Base-by-base conservation (phyloP, 2,113 vertebrate species). In the Mesocricetus auratus region DNA sequence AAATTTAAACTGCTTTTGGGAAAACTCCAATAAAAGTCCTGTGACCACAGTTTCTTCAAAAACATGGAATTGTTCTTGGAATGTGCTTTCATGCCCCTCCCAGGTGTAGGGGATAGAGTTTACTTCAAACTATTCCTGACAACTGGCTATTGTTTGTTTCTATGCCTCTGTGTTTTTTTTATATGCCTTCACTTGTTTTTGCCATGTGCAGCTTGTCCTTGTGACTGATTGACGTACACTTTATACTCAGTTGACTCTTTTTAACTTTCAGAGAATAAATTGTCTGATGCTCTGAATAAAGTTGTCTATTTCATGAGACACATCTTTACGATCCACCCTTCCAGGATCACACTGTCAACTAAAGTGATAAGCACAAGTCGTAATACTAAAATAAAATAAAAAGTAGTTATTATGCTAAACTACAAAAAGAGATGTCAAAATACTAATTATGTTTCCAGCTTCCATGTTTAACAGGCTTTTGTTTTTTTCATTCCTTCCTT, bases 321-420 rank as follows among this genome's bases (percentile, higher is more conserved):
- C 42, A 16, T 16, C 47, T 77, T 47, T 17, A 77, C 42, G 74
- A 13, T 77, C 74, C 45, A 77, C 5, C 50, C 47, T 78, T 16
- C 15, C 47, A 53, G 75, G 7, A 10, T 78, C 75, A 78, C 16
- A 53, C 31, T 78, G 31, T 47, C 50, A 56, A 36, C 77, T 53
- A 21, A 31, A 79, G 33, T 36, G 3, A 50, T 79, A 36, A 53
- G 31, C 31, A 53, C 47, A 53, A 36, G 2, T 12, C 21, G 3
- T 5, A 94, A 19, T 16, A 96, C 64, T 94, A 93, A 90, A 94
- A 64, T 4, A 53, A 95, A 31, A 94, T 62, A 94, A 56, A 94
- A 94, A 50, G 56, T 13, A 69, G 78, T 69, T 66, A 83, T 22
- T 93, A 24, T 36, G 24, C 81, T 88, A 33, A 95, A 22, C n/a